phyloP scores from a whole-genome alignment of 1,140 invertebrate species.

The Aphis gossypii region DNA sequence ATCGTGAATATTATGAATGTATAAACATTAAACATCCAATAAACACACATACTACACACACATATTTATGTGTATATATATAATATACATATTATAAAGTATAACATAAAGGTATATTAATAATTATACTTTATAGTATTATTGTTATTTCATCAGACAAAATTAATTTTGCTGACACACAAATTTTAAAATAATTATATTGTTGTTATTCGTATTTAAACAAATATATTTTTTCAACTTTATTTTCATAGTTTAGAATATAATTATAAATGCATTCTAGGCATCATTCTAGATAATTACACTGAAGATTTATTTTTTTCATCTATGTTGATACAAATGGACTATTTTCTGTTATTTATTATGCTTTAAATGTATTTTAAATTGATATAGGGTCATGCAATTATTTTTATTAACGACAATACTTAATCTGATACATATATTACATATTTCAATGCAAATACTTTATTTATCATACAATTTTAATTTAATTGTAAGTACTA shows the following conservation, averaged over 20 bases:
- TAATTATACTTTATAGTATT: background rate
- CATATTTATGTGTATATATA: background rate
- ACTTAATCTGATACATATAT: background rate
- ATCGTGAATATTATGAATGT: background rate
- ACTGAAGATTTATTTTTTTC: background rate
- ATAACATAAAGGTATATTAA: no score
- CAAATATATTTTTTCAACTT: background rate
- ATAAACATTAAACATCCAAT: background rate
- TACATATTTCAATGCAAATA: background rate
- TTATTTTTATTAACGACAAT: constrained; percentile 2
- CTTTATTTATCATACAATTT: constrained; percentile 7
- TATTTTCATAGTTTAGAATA: background rate
- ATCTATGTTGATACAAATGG: background rate
- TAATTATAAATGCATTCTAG: background rate
- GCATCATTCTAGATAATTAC: background rate
- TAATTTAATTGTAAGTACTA: background rate
- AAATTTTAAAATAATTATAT: background rate
- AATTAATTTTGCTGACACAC: no score
- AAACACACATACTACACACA: no score
- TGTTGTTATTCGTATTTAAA: background rate
- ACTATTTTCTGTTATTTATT: background rate
- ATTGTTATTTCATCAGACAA: background rate
- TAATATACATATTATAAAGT: background rate
- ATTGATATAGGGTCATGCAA: background rate
- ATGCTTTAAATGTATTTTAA: background rate